Conservation (phyloP, 2,113 vertebrate genomes). For the Myotis davidii region DNA sequence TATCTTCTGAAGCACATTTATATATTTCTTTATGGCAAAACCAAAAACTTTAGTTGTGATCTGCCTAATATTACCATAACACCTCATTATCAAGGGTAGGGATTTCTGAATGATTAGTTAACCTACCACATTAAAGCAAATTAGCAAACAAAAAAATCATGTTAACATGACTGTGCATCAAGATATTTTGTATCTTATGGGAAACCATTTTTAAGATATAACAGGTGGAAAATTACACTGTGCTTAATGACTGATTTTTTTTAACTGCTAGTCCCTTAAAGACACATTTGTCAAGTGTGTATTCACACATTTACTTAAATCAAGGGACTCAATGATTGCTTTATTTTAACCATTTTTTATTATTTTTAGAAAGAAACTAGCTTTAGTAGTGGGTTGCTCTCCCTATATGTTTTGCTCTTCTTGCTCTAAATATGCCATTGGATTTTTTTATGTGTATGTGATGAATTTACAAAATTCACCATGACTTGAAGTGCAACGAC, state of each 20-base stretch:
- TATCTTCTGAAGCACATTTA: slow-evolving; percentile 83
- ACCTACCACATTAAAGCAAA: slow-evolving; percentile 81
- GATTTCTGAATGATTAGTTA: slow-evolving; percentile 79
- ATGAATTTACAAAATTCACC: slow-evolving; percentile 87
- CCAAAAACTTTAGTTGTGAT: slow-evolving; percentile 83
- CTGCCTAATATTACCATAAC: slow-evolving; percentile 80
- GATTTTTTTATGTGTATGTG: slow-evolving; percentile 86
- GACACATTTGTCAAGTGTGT: slow-evolving; percentile 82
- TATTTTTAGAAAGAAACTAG: slow-evolving; percentile 84
- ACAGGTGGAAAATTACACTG: slow-evolving; percentile 81
- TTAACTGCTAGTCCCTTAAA: slow-evolving; percentile 84
- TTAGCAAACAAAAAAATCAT: slow-evolving; percentile 79
- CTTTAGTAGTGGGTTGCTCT: slow-evolving; percentile 84
- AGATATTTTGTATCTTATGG: slow-evolving; percentile 81
- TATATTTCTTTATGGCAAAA: slow-evolving; percentile 83
- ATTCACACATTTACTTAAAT: slow-evolving; percentile 84
- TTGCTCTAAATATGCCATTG: slow-evolving; percentile 86
- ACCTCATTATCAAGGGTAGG: slow-evolving; percentile 81
- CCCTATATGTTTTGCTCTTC: slow-evolving; percentile 83
- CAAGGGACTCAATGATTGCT: slow-evolving; percentile 86
- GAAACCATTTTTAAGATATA: slow-evolving; percentile 80
- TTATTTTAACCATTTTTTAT: slow-evolving; percentile 84
- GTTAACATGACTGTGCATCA: slow-evolving; percentile 81
- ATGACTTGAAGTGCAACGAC: slow-evolving; percentile 89
- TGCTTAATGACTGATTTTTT: slow-evolving; percentile 84